Conservation (phyloP, 2,797 vertebrate species). For the Gymnoscopelus braueri region DNA sequence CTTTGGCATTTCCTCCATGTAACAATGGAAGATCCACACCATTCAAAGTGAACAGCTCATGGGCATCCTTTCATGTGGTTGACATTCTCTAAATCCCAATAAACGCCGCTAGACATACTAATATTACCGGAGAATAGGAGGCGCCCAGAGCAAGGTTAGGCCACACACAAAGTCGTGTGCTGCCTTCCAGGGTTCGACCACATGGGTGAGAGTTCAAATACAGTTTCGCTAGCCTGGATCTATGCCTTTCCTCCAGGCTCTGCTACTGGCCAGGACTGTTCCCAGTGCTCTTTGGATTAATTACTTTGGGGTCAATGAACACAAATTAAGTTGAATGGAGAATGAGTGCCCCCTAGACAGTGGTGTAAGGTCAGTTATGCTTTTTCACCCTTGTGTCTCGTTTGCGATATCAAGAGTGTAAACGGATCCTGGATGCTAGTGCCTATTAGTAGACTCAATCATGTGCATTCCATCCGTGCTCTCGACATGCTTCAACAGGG, state of each 20-base stretch:
- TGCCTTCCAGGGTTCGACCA: constrained; percentile 62
- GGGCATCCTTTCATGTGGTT: constrained; percentile 71
- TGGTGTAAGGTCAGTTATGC: constrained; percentile 48
- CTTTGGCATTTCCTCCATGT: constrained; percentile 56
- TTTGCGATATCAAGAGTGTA: constrained; percentile 41
- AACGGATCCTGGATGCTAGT: constrained; percentile 48
- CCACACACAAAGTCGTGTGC: constrained; percentile 59
- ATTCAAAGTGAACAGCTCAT: constrained; percentile 72
- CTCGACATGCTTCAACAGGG: constrained; percentile 39
- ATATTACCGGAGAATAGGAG: constrained; percentile 50
- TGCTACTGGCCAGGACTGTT: constrained; percentile 54
- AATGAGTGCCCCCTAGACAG: constrained; percentile 34
- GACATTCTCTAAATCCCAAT: constrained; percentile 75
- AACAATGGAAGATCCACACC: constrained; percentile 51
- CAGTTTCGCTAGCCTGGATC: constrained; percentile 58
- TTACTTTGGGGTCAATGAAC: constrained; percentile 72
- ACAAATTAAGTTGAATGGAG: constrained; percentile 58
- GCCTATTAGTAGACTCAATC: constrained; percentile 49
- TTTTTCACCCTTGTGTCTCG: constrained; percentile 47
- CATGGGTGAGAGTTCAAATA: constrained; percentile 75
- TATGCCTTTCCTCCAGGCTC: constrained; percentile 70
- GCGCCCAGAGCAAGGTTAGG: constrained; percentile 79
- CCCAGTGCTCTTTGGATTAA: constrained; percentile 54
- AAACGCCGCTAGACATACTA: constrained; percentile 68
- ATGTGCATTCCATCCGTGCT: constrained; percentile 16